Base-by-base conservation (phyloP, 2,888 invertebrate species). In the Lepidocyrtinus sp. region DNA sequence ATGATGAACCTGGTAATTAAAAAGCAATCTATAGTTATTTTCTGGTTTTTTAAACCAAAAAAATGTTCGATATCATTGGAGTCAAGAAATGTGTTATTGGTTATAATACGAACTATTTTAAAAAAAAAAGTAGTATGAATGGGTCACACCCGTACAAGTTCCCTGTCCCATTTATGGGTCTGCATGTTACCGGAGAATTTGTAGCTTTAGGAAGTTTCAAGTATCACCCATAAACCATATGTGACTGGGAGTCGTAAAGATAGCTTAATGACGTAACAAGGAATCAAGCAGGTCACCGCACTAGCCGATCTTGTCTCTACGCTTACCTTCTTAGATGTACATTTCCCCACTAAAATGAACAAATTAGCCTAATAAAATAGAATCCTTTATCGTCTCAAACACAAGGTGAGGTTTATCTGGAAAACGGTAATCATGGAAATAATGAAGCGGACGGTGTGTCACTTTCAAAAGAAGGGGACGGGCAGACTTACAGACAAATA, bases 221-320 rank as follows among this genome's bases (percentile, higher is more conserved):
- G 24, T 62, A 65, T 55, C 22, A 19, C 45, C 9, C 62, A 68
- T 75, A 75, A 75, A 75, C 75, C 62, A 75, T 75, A 75, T 75
- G 75, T 75, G 71, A 70, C 63, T 64, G 70, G 62, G 64, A 45
- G 73, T 69, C 70, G 74, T 79, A 79, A 79, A 79, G 79, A 79
- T 79, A 79, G 64, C 64, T 79, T 79, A 79, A 79, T 79, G 79
- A 79, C 36, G 69, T 62, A 69, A 64, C 22, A 69, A 63, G 12
- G 5, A 70, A 76, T 70, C 64, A 55, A 69, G 36, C 63, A 76
- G 69, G 50, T 76, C 70, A 68, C 62, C 63, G 36, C 36, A 12
- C 36, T 12, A n/a, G n/a, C n/a, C n/a, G n/a, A n/a, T n/a, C n/a
- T n/a, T n/a, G n/a, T n/a, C n/a, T n/a, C n/a, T n/a, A n/a, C n/a